phyloP scores from a whole-genome alignment of 2,888 invertebrate genomes.

The Aleiodes testaceus region DNA sequence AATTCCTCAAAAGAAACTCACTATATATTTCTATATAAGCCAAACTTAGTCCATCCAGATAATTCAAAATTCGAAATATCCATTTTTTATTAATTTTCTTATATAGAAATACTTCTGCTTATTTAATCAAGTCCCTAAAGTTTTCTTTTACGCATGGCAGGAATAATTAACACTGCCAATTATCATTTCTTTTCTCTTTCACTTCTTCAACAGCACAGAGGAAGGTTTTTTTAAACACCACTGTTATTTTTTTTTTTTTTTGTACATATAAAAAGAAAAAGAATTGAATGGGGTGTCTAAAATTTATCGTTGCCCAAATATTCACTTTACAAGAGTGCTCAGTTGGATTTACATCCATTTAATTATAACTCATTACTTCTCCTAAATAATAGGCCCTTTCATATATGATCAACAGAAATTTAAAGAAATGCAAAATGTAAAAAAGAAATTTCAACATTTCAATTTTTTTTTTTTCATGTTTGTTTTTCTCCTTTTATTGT shows the following conservation, averaged over 20 bases:
- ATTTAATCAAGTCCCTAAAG: conserved; percentile 55
- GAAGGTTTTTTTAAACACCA: conserved; percentile 53
- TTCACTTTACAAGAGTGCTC: conserved; percentile 37
- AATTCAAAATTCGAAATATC: conserved; percentile 56
- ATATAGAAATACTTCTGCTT: conserved; percentile 56
- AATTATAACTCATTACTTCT: not conserved
- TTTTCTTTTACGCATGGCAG: conserved; percentile 54
- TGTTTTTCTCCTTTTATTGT: conserved; percentile 34
- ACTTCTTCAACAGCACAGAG: conserved; percentile 46
- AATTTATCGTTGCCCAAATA: conserved; percentile 27
- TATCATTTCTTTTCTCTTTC: conserved; percentile 14
- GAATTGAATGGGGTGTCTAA: conserved; percentile 59
- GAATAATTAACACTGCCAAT: conserved; percentile 13
- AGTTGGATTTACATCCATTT: conserved; percentile 6
- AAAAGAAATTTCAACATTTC: conserved; percentile 11
- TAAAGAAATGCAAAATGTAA: conserved; percentile 32
- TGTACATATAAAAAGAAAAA: conserved; percentile 67
- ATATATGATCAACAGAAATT: conserved; percentile 26
- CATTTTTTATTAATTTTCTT: conserved; percentile 46
- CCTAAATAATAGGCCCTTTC: conserved; percentile 39
- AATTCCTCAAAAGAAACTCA: conserved; percentile 45
- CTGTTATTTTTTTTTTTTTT: conserved; percentile 37
- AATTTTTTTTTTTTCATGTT: conserved; percentile 6
- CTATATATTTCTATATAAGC: conserved; percentile 61
- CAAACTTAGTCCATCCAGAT: conserved; percentile 58